Base-by-base conservation (phyloP, 2,888 invertebrate species). In the Chrysolina americana region DNA sequence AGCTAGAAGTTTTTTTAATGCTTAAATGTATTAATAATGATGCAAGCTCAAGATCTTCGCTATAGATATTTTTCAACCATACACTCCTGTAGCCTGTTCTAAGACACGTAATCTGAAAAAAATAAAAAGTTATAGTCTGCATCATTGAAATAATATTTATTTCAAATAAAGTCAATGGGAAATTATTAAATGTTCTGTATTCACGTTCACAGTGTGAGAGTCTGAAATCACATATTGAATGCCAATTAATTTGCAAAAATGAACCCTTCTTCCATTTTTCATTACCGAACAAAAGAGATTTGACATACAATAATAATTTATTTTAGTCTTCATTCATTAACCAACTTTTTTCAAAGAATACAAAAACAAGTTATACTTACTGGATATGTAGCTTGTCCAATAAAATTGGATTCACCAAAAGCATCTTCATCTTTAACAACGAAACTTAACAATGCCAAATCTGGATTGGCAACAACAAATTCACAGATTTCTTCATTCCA, bases 351-450 rank as follows among this genome's bases (percentile, higher is more conserved):
- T n/a, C n/a, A n/a, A n/a, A n/a, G 28, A 28, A 28, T 28, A 50
- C 28, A 47, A 64, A 65, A 72, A 63, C 36, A 36, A 50, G 17
- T 17, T 47, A 36, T 21, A 86, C 89, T 88, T 81, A 98, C 91
- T 0, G 98, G 97, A 89, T 94, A 98, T 13, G 96, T 96, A 53
- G 97, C 96, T 89, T 99, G 99, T 0, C 98, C 98, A 76, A 98
- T 94, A 87, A 98, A 98, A 89, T 98, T 98, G 13, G 94, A 95
- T 84, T 98, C 98, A 0, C 98, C 98, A 89, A 99, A 99, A 90
- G 98, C 96, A 86, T 99, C 99, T 87, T 98, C 98, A 87, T 98
- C 98, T 88, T 96, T 95, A 0, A 98, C 95, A 53, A 95, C 91
- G 87, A 98, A 98, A 48, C 98, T 91, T 65, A 97, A 88, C 65